Evolutionary conservation across 30 jellyfish, hydroid and myxozoan species (phyloP).

Genomic region (Morbakka virulenta): DNA sequence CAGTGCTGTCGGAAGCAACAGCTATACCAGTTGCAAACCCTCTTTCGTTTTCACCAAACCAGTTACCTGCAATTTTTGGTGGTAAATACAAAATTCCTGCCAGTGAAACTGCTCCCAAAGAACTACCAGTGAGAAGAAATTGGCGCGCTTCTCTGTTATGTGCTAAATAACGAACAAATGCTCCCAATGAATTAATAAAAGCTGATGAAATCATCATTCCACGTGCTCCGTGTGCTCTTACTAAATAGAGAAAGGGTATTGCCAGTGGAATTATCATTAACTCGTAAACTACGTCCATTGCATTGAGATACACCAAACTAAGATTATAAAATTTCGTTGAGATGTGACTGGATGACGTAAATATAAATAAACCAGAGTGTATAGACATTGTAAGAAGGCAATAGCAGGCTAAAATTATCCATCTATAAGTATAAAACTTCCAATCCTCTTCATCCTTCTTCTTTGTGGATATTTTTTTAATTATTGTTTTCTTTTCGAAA

Average conservation of each 20-base stretch:
- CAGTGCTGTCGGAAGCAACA: constrained; percentile 67
- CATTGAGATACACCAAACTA: constrained; percentile 48
- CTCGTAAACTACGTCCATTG: constrained; percentile 64
- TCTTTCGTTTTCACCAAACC: constrained; percentile 78
- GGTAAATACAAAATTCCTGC: constrained; percentile 80
- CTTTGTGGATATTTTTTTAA: too few relatives aligned
- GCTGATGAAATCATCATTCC: constrained; percentile 40
- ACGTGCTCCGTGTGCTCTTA: constrained; percentile 56
- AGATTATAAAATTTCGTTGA: constrained; percentile 36
- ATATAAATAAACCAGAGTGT: constrained; percentile 62
- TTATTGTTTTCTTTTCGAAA: too few relatives aligned
- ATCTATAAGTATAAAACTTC: constrained; percentile 30
- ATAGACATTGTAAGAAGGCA: constrained; percentile 66
- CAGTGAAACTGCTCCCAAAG: constrained; percentile 54
- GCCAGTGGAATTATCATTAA: constrained; percentile 42
- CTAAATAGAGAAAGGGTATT: constrained; percentile 52
- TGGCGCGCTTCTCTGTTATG: constrained; percentile 18
- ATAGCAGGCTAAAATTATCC: constrained; percentile 61
- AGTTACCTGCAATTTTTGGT: constrained; percentile 68
- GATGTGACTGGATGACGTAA: constrained; percentile 72
- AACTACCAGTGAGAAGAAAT: constrained; percentile 52
- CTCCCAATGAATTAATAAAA: constrained; percentile 66
- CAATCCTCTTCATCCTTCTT: too few relatives aligned
- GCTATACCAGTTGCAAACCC: constrained; percentile 80
- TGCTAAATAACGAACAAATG: constrained; percentile 56